These are phyloP conservation scores for Meta bourneti DNA, from an alignment of 2,888 invertebrate species.

Conservation along the genomic window DNA sequence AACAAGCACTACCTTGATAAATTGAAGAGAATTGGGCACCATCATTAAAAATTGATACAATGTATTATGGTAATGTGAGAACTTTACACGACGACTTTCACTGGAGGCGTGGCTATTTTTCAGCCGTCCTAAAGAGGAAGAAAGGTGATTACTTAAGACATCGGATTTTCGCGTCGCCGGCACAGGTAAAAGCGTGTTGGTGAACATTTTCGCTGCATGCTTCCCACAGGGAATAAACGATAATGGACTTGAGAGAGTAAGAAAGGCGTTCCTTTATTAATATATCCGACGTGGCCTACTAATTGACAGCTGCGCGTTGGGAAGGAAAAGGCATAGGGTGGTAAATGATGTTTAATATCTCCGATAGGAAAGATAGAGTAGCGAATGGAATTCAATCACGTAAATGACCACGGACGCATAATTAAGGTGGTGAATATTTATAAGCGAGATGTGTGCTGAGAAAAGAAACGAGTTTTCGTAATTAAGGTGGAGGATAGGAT, in stretches of 20 bases:
- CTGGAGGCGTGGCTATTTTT: not conserved
- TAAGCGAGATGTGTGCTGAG: not conserved
- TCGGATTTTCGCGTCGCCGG: conserved; percentile 4
- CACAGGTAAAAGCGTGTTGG: conserved; percentile 16
- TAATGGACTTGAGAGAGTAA: conserved; percentile 4
- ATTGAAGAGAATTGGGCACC: no score
- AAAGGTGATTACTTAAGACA: conserved; percentile 22
- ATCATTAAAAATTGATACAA: no score
- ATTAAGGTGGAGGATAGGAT: no score
- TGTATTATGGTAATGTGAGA: no score
- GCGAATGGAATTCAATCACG: not conserved
- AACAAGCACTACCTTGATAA: no score
- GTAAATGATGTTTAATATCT: conserved; percentile 41
- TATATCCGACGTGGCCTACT: conserved; percentile 8
- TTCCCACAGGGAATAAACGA: not conserved
- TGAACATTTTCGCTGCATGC: conserved; percentile 14
- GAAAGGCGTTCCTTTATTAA: conserved; percentile 33
- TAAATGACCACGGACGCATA: not conserved
- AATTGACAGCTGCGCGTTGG: conserved; percentile 15
- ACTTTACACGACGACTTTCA: no score
- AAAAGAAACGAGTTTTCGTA: not conserved
- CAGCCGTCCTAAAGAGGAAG: not conserved
- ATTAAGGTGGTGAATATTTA: not conserved
- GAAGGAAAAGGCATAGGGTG: not conserved
- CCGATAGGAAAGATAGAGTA: not conserved